These are phyloP conservation scores for Fregata magnificens DNA, from an alignment of 2,113 vertebrate genomes.

Conservation along the genomic window DNA sequence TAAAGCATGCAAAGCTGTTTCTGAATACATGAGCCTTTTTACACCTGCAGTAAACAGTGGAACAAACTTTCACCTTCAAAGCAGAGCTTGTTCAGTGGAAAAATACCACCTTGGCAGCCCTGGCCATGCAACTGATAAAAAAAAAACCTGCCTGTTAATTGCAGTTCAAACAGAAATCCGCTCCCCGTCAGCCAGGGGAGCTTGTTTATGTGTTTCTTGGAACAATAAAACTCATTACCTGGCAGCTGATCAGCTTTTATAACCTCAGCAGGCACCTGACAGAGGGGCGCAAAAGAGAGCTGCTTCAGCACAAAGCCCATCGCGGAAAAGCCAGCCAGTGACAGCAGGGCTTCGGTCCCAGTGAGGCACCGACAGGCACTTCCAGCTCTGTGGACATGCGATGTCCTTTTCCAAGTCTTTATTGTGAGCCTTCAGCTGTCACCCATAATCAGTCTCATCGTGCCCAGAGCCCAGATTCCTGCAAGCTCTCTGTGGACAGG, in stretches of 20 bases:
- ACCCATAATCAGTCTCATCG: fast-evolving
- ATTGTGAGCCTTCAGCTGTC: not conserved
- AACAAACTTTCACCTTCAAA: constrained; percentile 62
- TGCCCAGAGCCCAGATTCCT: not conserved
- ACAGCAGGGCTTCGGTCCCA: not conserved
- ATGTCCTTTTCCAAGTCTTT: not conserved
- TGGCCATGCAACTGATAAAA: not conserved
- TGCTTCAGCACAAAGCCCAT: constrained; percentile 9
- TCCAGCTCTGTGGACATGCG: not conserved
- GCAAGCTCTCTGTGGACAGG: not conserved
- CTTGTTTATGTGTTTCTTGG: constrained; percentile 58
- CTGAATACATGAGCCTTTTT: not conserved
- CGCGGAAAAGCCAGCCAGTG: not conserved
- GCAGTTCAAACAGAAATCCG: constrained; percentile 60
- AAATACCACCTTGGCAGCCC: constrained; percentile 71
- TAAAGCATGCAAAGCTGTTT: not conserved
- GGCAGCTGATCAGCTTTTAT: constrained; percentile 54
- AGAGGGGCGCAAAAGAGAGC: not conserved
- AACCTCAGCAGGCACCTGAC: constrained; percentile 54
- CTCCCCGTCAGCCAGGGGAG: constrained; percentile 1
- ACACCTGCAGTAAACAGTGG: constrained; percentile 22
- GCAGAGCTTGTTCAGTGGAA: constrained; percentile 59
- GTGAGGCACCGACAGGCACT: not conserved
- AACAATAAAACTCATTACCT: constrained; percentile 69
- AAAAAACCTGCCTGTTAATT: constrained; percentile 40